Percentiles rank a stretch among this genome's conserved stretches.
phyloP scores from a whole-genome alignment of 2,888 invertebrate species.

The Tetropium fuscum region DNA sequence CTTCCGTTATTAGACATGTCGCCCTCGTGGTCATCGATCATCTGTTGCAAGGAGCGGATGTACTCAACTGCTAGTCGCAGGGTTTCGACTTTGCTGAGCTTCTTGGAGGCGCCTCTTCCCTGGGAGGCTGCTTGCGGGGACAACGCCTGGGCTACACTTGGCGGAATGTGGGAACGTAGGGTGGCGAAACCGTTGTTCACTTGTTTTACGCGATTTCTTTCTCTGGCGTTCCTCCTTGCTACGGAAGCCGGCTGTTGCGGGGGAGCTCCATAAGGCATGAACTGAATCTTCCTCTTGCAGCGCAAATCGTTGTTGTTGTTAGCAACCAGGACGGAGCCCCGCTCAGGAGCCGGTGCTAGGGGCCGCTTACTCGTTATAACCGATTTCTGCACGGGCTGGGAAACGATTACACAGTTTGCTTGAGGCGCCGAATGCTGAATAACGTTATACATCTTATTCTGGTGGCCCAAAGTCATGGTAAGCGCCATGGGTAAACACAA shows the following conservation, averaged over 20 bases:
- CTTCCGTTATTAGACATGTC: conserved; percentile 65
- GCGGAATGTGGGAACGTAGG: conserved; percentile 88
- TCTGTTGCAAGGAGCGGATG: conserved; percentile 84
- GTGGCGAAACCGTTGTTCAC: conserved; percentile 96
- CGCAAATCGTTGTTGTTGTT: conserved; percentile 68
- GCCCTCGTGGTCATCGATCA: conserved; percentile 79
- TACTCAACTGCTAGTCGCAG: conserved; percentile 91
- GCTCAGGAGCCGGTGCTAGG: conserved; percentile 73
- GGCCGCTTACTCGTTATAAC: conserved; percentile 69
- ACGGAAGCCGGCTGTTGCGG: conserved; percentile 85
- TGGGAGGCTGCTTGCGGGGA: conserved; percentile 58
- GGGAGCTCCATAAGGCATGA: conserved; percentile 77
- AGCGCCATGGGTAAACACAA: conserved; percentile 52
- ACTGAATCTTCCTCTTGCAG: conserved; percentile 83
- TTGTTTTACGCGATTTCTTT: conserved; percentile 94
- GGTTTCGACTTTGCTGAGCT: conserved; percentile 91
- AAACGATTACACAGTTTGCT: conserved; percentile 74
- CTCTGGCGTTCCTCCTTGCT: conserved; percentile 91
- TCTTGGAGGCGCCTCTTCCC: conserved; percentile 82
- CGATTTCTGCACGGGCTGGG: conserved; percentile 67
- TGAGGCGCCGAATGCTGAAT: conserved; percentile 66
- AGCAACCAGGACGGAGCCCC: conserved; percentile 61
- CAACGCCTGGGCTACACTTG: conserved; percentile 78
- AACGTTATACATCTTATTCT: conserved; percentile 65
- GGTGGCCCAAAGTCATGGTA: conserved; percentile 66